These are phyloP conservation scores for Thermophis baileyi DNA, from an alignment of 2,113 vertebrate genomes.

Conservation along the genomic window DNA sequence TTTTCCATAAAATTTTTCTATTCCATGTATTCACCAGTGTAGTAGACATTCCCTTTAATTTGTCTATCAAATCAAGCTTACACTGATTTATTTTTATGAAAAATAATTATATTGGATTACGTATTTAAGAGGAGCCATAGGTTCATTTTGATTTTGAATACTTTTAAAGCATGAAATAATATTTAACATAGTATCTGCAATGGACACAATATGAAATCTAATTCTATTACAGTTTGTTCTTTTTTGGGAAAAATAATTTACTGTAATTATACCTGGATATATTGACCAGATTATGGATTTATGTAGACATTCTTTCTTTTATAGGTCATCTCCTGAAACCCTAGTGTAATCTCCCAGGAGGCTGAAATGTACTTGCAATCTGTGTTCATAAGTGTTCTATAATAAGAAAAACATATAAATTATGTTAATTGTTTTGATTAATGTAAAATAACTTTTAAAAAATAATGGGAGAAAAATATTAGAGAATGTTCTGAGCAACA, in stretches of 20 bases:
- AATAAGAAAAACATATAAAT: not conserved
- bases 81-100: not conserved
- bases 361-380: not conserved
- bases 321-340: not conserved
- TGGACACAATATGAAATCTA: too few relatives aligned
- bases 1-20: not conserved
- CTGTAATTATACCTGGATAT: too few relatives aligned
- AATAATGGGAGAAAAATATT: not conserved
- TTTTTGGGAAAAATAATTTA: not conserved
- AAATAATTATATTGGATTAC: not conserved
- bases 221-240: not conserved
- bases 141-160: not conserved
- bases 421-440: not conserved
- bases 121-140: not conserved
- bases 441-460: not conserved
- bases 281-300: too few relatives aligned
- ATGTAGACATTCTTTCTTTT: not conserved
- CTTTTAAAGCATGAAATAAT: not conserved
- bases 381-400: not conserved
- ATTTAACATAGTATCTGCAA: not conserved
- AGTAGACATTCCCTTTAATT: not conserved
- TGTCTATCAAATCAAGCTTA: fast-evolving
- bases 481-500: not conserved
- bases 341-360: not conserved
- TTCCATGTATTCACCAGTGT: not conserved